Evolutionary conservation across 1,140 invertebrate species (phyloP).

Genomic region (Diabrotica undecimpunctata): DNA sequence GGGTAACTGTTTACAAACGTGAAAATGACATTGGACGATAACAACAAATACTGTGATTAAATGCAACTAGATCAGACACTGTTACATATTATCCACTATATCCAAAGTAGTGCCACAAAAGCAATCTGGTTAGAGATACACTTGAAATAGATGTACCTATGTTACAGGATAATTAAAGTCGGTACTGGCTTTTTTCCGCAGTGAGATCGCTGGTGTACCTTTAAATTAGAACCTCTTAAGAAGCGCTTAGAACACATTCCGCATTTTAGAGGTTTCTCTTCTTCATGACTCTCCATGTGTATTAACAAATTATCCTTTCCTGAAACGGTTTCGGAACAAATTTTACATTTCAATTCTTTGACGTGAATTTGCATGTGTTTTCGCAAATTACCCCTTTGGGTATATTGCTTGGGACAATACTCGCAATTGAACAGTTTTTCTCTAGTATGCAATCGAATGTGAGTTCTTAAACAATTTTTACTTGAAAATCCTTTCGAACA

Average conservation of each 20-base stretch:
- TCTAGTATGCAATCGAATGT: constrained; percentile 52
- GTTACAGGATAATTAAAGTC: too few relatives aligned
- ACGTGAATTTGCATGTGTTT: constrained; percentile 4
- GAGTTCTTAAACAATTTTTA: constrained; percentile 27
- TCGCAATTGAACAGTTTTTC: constrained; percentile 61
- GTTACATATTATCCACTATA: too few relatives aligned
- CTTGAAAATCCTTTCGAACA: constrained; percentile 25
- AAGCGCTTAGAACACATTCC: background rate
- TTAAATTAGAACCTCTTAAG: too few relatives aligned
- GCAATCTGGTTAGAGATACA: too few relatives aligned
- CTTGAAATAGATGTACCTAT: too few relatives aligned
- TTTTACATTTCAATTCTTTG: background rate
- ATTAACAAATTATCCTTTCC: background rate
- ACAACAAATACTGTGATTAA: too few relatives aligned
- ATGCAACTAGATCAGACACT: too few relatives aligned
- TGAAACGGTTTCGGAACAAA: background rate
- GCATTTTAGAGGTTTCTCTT: background rate
- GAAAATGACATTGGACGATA: too few relatives aligned
- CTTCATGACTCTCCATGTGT: background rate
- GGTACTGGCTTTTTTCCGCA: too few relatives aligned
- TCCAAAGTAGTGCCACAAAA: too few relatives aligned
- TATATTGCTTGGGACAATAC: constrained; percentile 52
- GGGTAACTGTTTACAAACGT: too few relatives aligned
- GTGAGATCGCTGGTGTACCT: too few relatives aligned
- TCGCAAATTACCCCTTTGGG: background rate